Conservation (phyloP, 2,113 vertebrate species). For the Crotalus helleri region DNA sequence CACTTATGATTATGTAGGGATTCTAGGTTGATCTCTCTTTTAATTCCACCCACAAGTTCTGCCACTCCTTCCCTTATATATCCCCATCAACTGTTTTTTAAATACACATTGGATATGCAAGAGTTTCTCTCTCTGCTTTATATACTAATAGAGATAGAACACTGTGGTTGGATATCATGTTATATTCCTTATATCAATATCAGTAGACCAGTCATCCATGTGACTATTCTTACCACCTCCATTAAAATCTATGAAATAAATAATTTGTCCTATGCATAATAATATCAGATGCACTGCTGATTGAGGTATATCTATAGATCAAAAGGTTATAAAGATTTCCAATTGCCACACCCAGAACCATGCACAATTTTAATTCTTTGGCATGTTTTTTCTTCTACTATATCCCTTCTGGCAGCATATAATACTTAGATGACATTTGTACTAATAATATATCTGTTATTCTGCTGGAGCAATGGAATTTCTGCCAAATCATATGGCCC, state of each 20-base stretch:
- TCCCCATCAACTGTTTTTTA: not conserved
- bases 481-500: not conserved
- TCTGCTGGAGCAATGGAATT: not conserved
- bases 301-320: not conserved
- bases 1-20: not conserved
- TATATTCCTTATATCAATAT: not conserved
- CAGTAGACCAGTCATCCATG: not conserved
- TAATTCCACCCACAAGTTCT: not conserved
- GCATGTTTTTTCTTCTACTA: not conserved
- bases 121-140: not conserved
- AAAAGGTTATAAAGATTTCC: not conserved
- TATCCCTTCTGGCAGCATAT: not conserved
- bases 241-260: not conserved
- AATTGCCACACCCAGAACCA: not conserved
- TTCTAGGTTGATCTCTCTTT: not conserved
- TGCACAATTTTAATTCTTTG: not conserved
- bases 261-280: not conserved
- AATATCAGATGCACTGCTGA: not conserved
- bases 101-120: not conserved
- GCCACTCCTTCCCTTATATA: not conserved
- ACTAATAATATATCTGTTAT: not conserved
- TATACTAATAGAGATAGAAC: not conserved
- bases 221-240: not conserved
- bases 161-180: not conserved
- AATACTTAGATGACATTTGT: not conserved